phyloP scores from a whole-genome alignment of 2,113 vertebrate species.

The Nesoenas mayeri region DNA sequence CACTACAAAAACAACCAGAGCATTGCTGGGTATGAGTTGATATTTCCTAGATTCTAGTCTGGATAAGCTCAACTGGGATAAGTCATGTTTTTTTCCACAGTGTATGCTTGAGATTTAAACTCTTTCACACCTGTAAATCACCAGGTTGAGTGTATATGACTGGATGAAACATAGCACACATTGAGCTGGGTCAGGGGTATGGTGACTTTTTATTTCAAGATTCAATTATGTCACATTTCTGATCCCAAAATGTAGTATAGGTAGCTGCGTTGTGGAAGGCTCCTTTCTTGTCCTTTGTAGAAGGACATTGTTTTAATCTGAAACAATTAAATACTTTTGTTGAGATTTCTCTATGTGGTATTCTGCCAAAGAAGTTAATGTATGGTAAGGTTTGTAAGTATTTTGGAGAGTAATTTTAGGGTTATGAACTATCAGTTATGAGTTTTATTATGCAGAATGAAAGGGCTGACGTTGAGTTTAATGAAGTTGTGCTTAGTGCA shows the following conservation, averaged over 20 bases:
- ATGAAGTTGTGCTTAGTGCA: slow-evolving; percentile 35
- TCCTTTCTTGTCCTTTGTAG: neutral
- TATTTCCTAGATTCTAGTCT: slow-evolving; percentile 57
- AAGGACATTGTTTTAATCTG: slow-evolving; percentile 34
- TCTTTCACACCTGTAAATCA: slow-evolving; percentile 56
- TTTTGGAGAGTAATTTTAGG: neutral
- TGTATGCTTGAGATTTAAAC: slow-evolving; percentile 11
- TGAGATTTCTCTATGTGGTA: neutral
- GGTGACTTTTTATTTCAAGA: neutral
- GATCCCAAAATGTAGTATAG: neutral
- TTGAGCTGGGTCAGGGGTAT: neutral
- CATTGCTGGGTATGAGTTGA: slow-evolving; percentile 25
- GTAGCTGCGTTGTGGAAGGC: neutral
- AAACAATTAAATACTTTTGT: neutral
- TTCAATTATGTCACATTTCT: slow-evolving; percentile 3
- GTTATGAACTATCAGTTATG: neutral
- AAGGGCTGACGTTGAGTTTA: slow-evolving; percentile 27
- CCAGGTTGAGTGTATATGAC: neutral
- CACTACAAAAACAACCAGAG: slow-evolving; percentile 13
- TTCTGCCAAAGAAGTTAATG: neutral
- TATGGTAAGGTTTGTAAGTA: neutral
- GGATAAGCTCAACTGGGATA: slow-evolving; percentile 54
- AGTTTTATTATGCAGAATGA: slow-evolving; percentile 9
- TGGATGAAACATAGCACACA: neutral
- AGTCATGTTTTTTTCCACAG: slow-evolving; percentile 2